Evolutionary conservation across 2,888 invertebrate species (phyloP).

Genomic region (Amphiduros pacificus): DNA sequence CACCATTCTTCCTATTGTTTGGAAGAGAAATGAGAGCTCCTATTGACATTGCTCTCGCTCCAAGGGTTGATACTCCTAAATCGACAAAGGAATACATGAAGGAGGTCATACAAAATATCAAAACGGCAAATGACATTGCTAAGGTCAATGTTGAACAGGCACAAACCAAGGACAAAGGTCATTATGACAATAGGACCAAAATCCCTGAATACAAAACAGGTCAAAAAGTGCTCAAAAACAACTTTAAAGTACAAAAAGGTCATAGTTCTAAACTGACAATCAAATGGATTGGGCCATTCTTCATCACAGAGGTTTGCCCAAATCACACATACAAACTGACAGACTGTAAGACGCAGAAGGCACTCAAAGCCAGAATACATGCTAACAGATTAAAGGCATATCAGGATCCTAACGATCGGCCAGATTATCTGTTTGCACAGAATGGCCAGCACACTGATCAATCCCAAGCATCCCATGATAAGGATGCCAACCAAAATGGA

Average conservation of each 20-base stretch:
- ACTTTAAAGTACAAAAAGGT: background rate
- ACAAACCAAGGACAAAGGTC: background rate
- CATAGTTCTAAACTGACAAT: background rate
- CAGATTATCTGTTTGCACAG: no score
- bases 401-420: background rate
- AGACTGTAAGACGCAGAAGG: background rate
- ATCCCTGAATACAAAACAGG: background rate
- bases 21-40: constrained; percentile 6
- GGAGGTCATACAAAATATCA: background rate
- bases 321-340: background rate
- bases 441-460: no score
- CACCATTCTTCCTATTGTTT: constrained; percentile 8
- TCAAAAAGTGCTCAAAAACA: background rate
- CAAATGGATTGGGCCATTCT: background rate
- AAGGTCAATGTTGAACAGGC: background rate
- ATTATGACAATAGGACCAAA: background rate
- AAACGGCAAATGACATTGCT: background rate
- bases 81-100: background rate
- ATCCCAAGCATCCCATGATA: no score
- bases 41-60: background rate
- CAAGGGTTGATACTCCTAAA: background rate
- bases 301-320: background rate
- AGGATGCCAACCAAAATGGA: no score
- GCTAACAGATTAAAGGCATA: background rate
- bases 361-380: background rate